Conservation (phyloP, 2,888 invertebrate species). For the Xestia xanthographa region DNA sequence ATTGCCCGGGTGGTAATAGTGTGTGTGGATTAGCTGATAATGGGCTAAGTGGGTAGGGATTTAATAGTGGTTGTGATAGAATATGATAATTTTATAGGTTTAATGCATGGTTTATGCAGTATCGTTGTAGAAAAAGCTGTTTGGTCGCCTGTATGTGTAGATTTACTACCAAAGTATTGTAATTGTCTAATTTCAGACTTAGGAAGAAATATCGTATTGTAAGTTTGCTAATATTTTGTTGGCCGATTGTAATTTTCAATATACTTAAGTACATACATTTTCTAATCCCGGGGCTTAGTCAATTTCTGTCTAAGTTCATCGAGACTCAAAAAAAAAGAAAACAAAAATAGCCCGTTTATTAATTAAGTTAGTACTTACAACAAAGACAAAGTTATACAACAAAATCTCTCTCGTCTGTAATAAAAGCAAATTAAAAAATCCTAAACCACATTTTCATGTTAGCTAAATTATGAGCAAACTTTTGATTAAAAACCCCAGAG, state of each 20-base stretch:
- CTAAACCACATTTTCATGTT: conserved; percentile 12
- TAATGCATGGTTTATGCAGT: neutral
- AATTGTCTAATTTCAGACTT: too few species aligned
- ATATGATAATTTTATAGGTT: conserved; percentile 43
- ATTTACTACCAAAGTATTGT: too few species aligned
- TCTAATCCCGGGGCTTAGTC: too few species aligned
- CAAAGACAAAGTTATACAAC: conserved; percentile 3
- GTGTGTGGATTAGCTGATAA: conserved; percentile 41
- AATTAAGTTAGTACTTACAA: too few species aligned
- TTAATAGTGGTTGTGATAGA: conserved; percentile 17
- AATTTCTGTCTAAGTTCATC: too few species aligned
- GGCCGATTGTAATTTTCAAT: too few species aligned
- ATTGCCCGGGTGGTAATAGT: conserved; percentile 16
- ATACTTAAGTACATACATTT: too few species aligned
- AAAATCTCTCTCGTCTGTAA: conserved; percentile 8
- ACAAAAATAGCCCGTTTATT: too few species aligned
- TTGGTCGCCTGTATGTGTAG: neutral
- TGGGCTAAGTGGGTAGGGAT: conserved; percentile 5
- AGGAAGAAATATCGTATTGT: too few species aligned
- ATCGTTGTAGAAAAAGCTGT: neutral
- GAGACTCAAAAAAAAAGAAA: too few species aligned
- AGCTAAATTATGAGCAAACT: conserved; percentile 31
- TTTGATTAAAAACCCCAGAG: conserved; percentile 26
- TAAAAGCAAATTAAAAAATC: conserved; percentile 16
- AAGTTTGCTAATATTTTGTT: too few species aligned